phyloP scores from a whole-genome alignment of 1,140 invertebrate species.

The Brachionus manjavacas region DNA sequence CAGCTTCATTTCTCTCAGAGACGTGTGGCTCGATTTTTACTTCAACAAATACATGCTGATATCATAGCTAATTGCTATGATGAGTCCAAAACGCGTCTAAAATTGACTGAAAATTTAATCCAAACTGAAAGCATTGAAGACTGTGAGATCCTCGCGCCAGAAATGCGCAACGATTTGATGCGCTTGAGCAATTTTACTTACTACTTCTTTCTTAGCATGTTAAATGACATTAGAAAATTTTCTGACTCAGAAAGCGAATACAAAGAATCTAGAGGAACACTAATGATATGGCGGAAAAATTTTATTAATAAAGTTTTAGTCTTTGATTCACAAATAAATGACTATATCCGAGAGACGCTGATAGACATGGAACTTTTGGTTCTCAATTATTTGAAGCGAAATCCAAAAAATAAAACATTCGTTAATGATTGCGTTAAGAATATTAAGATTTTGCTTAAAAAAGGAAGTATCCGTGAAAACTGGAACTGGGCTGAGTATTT shows the following conservation, averaged over 20 bases:
- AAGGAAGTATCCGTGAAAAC: constrained; percentile 7
- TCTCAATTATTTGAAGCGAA: not conserved
- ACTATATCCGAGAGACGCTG: not conserved
- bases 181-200: not conserved
- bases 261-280: not conserved
- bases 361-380: not conserved
- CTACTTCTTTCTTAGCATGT: not conserved
- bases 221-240: not conserved
- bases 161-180: not conserved
- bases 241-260: not conserved
- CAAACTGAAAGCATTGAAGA: not conserved
- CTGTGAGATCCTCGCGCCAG: not conserved
- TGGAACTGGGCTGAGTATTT: constrained; percentile 19
- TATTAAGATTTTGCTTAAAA: not conserved
- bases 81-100: not conserved
- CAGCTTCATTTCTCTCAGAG: not conserved
- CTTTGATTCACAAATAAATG: not conserved
- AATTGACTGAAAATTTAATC: constrained; percentile 8
- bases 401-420: not conserved
- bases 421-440: not conserved
- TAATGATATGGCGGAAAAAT: not conserved
- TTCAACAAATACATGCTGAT: constrained; percentile 18
- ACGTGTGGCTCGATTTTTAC: not conserved
- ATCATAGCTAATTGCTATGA: constrained; percentile 17
- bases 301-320: not conserved